A percentile compares a stretch with the other conserved stretches of the same genome.
Evolutionary conservation across 1,140 invertebrate species (phyloP).

Genomic region (Anastatus disparis): DNA sequence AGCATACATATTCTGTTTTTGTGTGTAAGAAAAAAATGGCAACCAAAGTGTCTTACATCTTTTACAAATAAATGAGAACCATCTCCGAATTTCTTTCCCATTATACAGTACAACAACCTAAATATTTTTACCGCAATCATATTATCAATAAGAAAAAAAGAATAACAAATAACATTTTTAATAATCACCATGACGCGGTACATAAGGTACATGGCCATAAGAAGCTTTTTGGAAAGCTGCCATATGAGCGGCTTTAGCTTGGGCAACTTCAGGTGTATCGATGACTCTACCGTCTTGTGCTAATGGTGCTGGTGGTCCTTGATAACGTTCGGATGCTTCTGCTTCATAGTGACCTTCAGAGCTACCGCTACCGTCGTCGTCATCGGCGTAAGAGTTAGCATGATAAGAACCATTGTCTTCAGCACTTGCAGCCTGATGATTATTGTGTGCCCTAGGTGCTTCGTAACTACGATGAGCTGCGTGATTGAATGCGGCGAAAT

Average conservation of each 20-base stretch:
- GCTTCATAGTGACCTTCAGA: slow-evolving; percentile 2
- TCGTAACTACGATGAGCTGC: slow-evolving; percentile 35
- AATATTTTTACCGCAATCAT: no score
- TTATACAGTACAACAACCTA: no score
- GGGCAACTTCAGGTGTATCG: slow-evolving; percentile 70
- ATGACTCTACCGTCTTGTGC: slow-evolving; percentile 65
- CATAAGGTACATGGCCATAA: slow-evolving; percentile 37
- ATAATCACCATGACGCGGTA: slow-evolving; percentile 15
- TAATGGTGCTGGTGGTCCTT: slow-evolving; percentile 37
- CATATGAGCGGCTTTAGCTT: slow-evolving; percentile 68
- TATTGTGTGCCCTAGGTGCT: neutral
- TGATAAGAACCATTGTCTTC: neutral
- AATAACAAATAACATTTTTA: no score
- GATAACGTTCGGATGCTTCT: slow-evolving; percentile 9
- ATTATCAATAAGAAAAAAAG: no score
- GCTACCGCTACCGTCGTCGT: neutral
- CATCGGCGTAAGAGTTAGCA: neutral
- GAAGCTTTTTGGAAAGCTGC: slow-evolving; percentile 61
- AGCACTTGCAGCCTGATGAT: neutral
- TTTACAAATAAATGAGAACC: no score
- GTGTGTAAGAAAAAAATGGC: no score
- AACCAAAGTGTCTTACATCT: no score
- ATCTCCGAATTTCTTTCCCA: no score
- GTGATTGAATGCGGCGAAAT: slow-evolving; percentile 48
- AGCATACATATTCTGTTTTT: no score